A percentile compares a stretch with the other conserved stretches of the same genome.
phyloP scores from a whole-genome alignment of 2,797 vertebrate genomes.

The Sebastes glaucus region DNA sequence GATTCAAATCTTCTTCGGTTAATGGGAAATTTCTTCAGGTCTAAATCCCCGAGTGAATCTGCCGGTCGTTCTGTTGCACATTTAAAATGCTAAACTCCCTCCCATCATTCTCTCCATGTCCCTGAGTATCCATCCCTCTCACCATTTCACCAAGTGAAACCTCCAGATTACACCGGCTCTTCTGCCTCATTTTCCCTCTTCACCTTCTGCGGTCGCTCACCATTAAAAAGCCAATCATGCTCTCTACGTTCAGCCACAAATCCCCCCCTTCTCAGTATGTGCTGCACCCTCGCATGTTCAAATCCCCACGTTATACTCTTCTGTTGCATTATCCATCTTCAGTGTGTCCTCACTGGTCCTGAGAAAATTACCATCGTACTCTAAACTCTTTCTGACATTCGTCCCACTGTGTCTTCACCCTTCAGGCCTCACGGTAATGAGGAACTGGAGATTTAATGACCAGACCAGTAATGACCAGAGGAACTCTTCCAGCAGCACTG shows the following conservation, averaged over 20 bases:
- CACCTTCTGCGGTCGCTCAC: neutral
- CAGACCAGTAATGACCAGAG: neutral
- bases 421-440: neutral
- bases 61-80: neutral
- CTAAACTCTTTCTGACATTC: neutral
- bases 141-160: neutral
- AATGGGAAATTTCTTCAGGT: neutral
- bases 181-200: slow-evolving; percentile 27
- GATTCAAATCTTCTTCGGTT: neutral
- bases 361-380: slow-evolving; percentile 19
- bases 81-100: slow-evolving; percentile 17
- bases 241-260: neutral
- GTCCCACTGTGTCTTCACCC: neutral
- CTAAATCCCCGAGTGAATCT: neutral
- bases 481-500: neutral
- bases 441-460: slow-evolving; percentile 16
- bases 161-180: slow-evolving; percentile 8
- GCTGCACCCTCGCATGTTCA: slow-evolving; percentile 6
- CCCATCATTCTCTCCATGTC: neutral
- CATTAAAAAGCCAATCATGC: slow-evolving; percentile 44
- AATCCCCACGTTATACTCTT: slow-evolving; percentile 19
- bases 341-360: neutral
- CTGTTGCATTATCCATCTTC: neutral
- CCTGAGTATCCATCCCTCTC: neutral
- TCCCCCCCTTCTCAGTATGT: neutral